Evolutionary conservation across 2,888 invertebrate genomes (phyloP).

Genomic region (Platycnemis pennipes): DNA sequence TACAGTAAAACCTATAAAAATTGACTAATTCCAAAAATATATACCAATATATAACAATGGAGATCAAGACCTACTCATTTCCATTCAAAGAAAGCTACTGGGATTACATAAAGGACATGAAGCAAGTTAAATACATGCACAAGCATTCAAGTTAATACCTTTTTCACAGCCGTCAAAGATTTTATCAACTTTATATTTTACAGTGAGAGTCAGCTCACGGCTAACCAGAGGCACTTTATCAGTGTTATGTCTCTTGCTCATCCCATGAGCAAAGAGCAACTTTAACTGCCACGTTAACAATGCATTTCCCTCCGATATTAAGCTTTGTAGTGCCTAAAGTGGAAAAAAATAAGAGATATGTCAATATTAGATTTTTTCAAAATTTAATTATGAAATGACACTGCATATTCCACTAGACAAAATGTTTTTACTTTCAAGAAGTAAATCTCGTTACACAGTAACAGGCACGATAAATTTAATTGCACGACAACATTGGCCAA

Average conservation of each 20-base stretch:
- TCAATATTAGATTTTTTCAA: neutral
- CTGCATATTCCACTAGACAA: too few species aligned
- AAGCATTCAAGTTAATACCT: constrained; percentile 74
- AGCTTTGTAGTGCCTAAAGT: constrained; percentile 81
- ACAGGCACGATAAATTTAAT: too few species aligned
- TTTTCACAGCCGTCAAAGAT: constrained; percentile 83
- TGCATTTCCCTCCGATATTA: constrained; percentile 81
- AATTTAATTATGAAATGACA: neutral
- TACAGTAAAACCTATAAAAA: too few species aligned
- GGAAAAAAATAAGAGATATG: constrained; percentile 45
- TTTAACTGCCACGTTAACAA: constrained; percentile 89
- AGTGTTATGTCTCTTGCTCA: constrained; percentile 78
- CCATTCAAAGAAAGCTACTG: too few species aligned
- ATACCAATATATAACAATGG: too few species aligned
- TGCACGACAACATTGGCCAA: too few species aligned
- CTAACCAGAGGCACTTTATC: constrained; percentile 81
- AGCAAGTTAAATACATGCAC: too few species aligned
- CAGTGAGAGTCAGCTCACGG: constrained; percentile 83
- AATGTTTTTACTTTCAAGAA: too few species aligned
- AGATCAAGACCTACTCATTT: too few species aligned
- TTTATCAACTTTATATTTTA: constrained; percentile 82
- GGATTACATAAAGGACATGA: too few species aligned
- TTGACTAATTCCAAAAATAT: too few species aligned
- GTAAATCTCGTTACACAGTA: too few species aligned
- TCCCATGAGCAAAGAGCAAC: constrained; percentile 83